These are phyloP conservation scores for Aulostomus chinensis DNA, from an alignment of 2,797 vertebrate species.

Conservation along the genomic window DNA sequence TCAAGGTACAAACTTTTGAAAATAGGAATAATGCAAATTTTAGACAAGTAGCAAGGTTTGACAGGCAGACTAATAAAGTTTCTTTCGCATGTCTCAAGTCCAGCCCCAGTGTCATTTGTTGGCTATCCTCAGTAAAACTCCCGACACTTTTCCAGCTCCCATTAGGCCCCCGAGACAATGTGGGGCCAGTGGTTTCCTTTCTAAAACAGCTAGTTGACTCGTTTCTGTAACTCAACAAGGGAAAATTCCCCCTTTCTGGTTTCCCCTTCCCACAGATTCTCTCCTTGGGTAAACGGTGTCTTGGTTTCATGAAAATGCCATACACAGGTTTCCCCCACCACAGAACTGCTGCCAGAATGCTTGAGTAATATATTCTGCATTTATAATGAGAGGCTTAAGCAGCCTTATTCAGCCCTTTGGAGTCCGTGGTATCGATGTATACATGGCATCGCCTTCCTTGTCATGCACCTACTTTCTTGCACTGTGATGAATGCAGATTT, in stretches of 20 bases:
- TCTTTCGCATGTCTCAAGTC: not conserved
- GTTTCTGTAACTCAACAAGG: slow-evolving; percentile 44
- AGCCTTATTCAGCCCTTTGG: slow-evolving; percentile 15
- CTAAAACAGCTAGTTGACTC: slow-evolving; percentile 37
- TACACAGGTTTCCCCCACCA: slow-evolving; percentile 53
- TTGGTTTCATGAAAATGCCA: slow-evolving; percentile 54
- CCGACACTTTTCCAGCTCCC: slow-evolving; percentile 50
- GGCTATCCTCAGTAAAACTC: slow-evolving; percentile 25
- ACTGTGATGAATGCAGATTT: slow-evolving; percentile 51
- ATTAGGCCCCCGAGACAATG: slow-evolving; percentile 67
- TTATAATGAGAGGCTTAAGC: slow-evolving; percentile 40
- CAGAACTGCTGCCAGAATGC: slow-evolving; percentile 48
- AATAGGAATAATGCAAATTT: not conserved
- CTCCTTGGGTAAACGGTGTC: slow-evolving; percentile 28
- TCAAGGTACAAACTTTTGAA: slow-evolving; percentile 84
- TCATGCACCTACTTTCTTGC: slow-evolving; percentile 25
- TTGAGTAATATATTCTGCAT: slow-evolving; percentile 42
- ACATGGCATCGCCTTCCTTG: slow-evolving; percentile 32
- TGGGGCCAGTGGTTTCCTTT: slow-evolving; percentile 78
- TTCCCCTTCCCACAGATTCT: slow-evolving; percentile 21
- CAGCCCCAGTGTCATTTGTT: slow-evolving; percentile 35
- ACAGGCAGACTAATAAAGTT: not conserved
- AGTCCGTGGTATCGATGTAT: slow-evolving; percentile 26
- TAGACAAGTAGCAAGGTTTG: not conserved
- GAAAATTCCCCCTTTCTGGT: slow-evolving; percentile 31